Evolutionary conservation across 2,888 invertebrate genomes (phyloP).

Genomic region (Ceratothoa steindachneri): DNA sequence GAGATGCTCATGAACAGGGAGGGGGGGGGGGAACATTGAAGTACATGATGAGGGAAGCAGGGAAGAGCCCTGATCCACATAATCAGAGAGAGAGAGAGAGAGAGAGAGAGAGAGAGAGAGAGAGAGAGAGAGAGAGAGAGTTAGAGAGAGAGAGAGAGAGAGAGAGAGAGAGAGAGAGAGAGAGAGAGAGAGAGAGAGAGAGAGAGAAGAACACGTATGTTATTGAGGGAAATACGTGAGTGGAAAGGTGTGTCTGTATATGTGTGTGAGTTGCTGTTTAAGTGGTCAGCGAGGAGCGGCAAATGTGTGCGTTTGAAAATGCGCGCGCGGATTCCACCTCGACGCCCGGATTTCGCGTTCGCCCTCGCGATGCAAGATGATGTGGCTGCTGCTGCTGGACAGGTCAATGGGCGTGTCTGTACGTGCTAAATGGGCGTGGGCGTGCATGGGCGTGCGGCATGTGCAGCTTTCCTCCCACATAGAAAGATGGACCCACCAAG

Average conservation of each 20-base stretch:
- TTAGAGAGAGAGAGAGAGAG: too few species aligned
- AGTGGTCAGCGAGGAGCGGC: too few species aligned
- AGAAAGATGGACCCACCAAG: constrained; percentile 31
- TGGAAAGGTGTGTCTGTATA: constrained; percentile 9
- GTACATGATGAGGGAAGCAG: neutral
- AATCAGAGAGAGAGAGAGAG: neutral
- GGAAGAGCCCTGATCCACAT: neutral
- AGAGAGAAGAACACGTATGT: neutral
- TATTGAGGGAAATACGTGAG: neutral
- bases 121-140: too few species aligned
- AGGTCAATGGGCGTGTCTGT: constrained; percentile 18
- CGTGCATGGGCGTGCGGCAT: constrained; percentile 31
- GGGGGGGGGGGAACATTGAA: neutral
- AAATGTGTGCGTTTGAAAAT: neutral
- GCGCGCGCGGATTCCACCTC: neutral
- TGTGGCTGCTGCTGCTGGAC: neutral
- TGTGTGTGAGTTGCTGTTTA: too few species aligned
- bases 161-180: neutral
- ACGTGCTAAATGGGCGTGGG: constrained; percentile 25
- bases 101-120: neutral
- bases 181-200: neutral
- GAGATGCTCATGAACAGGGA: neutral
- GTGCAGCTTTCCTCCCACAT: constrained; percentile 38
- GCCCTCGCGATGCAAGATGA: constrained; percentile 7
- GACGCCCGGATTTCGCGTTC: neutral